Base-by-base conservation (phyloP, 2,888 invertebrate species). In the Callosobruchus maculatus region DNA sequence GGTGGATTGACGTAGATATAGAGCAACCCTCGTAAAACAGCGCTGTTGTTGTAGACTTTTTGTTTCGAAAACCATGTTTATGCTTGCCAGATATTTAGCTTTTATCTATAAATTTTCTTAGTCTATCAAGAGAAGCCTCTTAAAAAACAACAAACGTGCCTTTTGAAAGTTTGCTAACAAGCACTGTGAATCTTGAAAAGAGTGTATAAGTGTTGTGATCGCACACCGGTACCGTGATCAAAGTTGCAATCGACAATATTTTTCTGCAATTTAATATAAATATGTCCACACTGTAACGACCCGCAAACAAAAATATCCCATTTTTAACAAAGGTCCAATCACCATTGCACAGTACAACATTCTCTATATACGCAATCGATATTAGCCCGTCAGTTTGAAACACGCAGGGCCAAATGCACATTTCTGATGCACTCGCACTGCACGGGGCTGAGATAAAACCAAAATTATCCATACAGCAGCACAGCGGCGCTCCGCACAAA, bases 351-450 rank as follows among this genome's bases (percentile, higher is more conserved):
- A 77, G 76, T 77, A 77, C 77, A 77, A 78, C 79, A 77, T 79
- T 79, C 79, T 74, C 75, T 68, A 73, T 75, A 74, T 75, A 79
- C 78, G 78, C 78, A 81, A 81, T 81, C 81, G 80, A 81, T 81
- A 81, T 78, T 78, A 72, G 76, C 77, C 80, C 78, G 81, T 78
- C 79, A 78, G 77, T 77, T 75, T 77, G 78, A 76, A 80, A 77
- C 78, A 80, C 80, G 80, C 80, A 80, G 77, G 80, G 79, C 78
- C 79, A 75, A 75, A 78, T 77, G 77, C 77, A 77, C 77, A 76
- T 76, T 77, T 77, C 77, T 77, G 77, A 77, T 78, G 78, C 78
- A 78, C 77, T 78, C 76, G 76, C 76, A 80, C 74, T 79, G 78
- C 79, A 77, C 74, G 76, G 75, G 74, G 75, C 73, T 69, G 77